A percentile compares a stretch with the other conserved stretches of the same genome.
Conservation (phyloP, 2,797 vertebrate genomes). For the Parotocinclus haroldoi region DNA sequence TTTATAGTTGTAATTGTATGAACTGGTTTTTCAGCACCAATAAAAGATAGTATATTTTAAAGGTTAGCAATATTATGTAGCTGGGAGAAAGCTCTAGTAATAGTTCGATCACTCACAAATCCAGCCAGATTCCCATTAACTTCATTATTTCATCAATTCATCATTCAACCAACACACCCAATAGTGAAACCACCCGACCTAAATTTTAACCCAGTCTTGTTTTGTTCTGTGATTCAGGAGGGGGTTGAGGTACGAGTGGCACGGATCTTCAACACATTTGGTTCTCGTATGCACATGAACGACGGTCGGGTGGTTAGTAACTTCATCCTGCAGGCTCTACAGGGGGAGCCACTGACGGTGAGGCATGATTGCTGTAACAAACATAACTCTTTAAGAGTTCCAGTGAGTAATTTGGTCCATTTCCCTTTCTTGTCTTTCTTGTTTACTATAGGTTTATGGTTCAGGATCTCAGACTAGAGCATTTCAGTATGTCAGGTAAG, state of each 20-base stretch:
- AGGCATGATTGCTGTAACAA: not conserved
- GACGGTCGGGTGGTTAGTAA: constrained; percentile 98
- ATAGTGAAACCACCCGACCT: too few relatives aligned
- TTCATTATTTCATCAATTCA: too few relatives aligned
- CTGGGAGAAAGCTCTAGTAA: too few relatives aligned
- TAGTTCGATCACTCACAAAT: too few relatives aligned
- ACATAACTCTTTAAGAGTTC: not conserved
- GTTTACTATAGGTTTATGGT: constrained; percentile 84
- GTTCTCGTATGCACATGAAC: constrained; percentile 98
- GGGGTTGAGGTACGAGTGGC: constrained; percentile 98
- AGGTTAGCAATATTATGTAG: too few relatives aligned
- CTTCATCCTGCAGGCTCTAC: constrained; percentile 96
- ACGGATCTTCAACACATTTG: constrained; percentile 97
- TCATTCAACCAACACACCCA: too few relatives aligned
- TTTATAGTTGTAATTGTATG: too few relatives aligned
- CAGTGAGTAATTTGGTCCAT: too few relatives aligned
- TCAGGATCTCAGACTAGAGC: constrained; percentile 94
- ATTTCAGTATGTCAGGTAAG: constrained; percentile 97
- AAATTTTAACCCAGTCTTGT: not conserved
- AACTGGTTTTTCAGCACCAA: too few relatives aligned
- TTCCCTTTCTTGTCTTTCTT: not conserved
- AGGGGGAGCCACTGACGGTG: constrained; percentile 88
- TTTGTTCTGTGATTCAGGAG: constrained; percentile 72
- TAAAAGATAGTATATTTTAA: too few relatives aligned
- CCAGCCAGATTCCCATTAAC: too few relatives aligned